Conservation (phyloP, 2,797 vertebrate genomes). For the Okamejei kenojei region DNA sequence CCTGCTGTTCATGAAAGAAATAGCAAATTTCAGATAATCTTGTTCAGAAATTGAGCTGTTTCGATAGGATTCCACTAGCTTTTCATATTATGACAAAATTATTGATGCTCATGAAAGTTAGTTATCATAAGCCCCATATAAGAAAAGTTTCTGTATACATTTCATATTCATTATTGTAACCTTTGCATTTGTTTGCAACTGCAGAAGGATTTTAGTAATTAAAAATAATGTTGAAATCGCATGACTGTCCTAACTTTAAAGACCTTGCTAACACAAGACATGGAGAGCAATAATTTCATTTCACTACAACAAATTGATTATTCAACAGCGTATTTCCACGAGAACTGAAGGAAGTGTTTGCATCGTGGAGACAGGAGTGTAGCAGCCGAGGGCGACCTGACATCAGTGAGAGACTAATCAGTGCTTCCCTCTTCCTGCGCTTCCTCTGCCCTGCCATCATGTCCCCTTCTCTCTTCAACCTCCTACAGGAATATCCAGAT, state of each 20-base stretch:
- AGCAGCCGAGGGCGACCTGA: constrained; percentile 87
- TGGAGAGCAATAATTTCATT: background rate
- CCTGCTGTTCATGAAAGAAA: background rate
- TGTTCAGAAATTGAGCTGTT: background rate
- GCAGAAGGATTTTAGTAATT: constrained; percentile 3
- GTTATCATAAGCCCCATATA: background rate
- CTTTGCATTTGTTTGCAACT: constrained; percentile 4
- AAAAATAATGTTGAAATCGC: background rate
- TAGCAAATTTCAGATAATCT: background rate
- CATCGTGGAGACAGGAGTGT: constrained; percentile 93
- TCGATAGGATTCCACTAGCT: background rate
- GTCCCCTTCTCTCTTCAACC: constrained; percentile 92
- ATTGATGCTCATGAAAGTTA: background rate
- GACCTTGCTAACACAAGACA: background rate
- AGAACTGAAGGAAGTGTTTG: constrained; percentile 95
- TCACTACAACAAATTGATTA: background rate
- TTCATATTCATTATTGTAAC: background rate
- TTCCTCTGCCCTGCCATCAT: constrained; percentile 97
- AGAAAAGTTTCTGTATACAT: background rate
- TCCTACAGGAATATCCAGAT: constrained; percentile 94
- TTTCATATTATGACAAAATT: background rate
- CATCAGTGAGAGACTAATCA: constrained; percentile 96
- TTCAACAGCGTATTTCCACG: constrained; percentile 81
- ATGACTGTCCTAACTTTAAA: background rate
- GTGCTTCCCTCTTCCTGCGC: constrained; percentile 89